Base-by-base conservation (phyloP, 2,113 vertebrate species). In the Puntigrus tetrazona region DNA sequence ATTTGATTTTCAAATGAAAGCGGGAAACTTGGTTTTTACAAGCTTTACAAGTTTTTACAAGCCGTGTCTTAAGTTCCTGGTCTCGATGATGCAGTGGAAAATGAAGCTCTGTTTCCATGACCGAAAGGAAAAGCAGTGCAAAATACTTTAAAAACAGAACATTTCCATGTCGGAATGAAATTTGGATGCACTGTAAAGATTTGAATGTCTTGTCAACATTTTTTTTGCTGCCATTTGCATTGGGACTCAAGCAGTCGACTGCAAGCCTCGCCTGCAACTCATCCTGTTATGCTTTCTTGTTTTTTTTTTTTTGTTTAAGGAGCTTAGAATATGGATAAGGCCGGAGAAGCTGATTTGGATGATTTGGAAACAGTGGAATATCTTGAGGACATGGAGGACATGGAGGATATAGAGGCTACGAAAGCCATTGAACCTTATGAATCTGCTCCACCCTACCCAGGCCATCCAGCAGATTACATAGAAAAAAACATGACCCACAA, bases 131-230 rank as follows among this genome's bases (percentile, higher is more conserved):
- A 70, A 82, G 6, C 61, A 13, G 29, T 31, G 43, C 55, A 59
- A 61, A 41, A 45, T 22, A 55, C 50, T 52, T 69, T 25, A 50
- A 36, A 79, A 79, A 79, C 78, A 65, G 25, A 81, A 50, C 63
- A 69, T 82, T 50, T 70, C 65, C 79, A 82, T 82, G 31, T n/a
- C 29, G 0, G 29, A 25, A 50, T 4, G 20, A 55, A 36, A 82
- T 82, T 79, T 79, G 43, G 13, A 20, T 70, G 59, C 16, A 63
- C 82, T 61, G 27, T 61, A 36, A 10, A 45, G 50, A 57, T 72
- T 79, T 85, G 77, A 81, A 63, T 86, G 20, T 84, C 85, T 89
- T 36, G 29, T 74, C 13, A 61, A 22, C 27, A 22, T 74, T 29
- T 70, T 6, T 69, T 55, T 55, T 38, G 20, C 38, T n/a, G 13